These are phyloP conservation scores for Drosophila watanabei DNA, from an alignment of 1,140 invertebrate genomes.

Conservation along the genomic window DNA sequence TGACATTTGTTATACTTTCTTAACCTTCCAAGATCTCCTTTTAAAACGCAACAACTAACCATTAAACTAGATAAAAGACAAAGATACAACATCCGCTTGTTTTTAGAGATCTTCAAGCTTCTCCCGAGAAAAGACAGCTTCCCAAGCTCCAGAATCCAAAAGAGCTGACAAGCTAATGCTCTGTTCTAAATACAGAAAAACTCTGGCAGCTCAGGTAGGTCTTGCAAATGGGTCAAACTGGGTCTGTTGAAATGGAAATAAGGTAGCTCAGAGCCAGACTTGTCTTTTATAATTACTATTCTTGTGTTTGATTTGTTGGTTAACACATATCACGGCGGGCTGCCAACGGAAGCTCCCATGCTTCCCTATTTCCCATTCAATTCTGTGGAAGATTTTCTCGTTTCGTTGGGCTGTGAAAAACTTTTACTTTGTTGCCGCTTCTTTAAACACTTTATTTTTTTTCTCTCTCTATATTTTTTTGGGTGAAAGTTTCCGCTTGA, in stretches of 20 bases:
- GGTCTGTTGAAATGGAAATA: constrained; percentile 12
- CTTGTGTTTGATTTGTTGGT: constrained; percentile 49
- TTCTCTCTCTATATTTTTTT: constrained; percentile 16
- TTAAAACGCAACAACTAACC: not conserved
- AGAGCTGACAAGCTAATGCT: constrained; percentile 28
- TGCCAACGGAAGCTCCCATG: constrained; percentile 11
- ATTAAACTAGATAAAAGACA: constrained; percentile 1
- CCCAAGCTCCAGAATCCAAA: constrained; percentile 11
- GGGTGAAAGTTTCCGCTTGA: constrained; percentile 49
- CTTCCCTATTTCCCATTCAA: constrained; percentile 25
- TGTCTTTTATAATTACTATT: constrained; percentile 37
- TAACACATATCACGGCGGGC: constrained; percentile 40
- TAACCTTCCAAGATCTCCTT: not conserved
- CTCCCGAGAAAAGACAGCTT: not conserved
- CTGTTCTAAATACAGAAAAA: not conserved
- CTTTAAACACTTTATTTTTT: constrained; percentile 31
- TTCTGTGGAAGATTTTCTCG: constrained; percentile 37
- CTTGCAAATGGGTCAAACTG: constrained; percentile 40
- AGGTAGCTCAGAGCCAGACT: not conserved
- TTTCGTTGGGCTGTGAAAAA: constrained; percentile 45
- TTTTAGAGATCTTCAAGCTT: constrained; percentile 6
- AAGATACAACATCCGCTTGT: constrained; percentile 27
- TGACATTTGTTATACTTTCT: not conserved
- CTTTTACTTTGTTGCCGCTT: constrained; percentile 60
- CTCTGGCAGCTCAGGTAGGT: constrained; percentile 8